Conservation (phyloP, 2,113 vertebrate species). For the Zeus faber region DNA sequence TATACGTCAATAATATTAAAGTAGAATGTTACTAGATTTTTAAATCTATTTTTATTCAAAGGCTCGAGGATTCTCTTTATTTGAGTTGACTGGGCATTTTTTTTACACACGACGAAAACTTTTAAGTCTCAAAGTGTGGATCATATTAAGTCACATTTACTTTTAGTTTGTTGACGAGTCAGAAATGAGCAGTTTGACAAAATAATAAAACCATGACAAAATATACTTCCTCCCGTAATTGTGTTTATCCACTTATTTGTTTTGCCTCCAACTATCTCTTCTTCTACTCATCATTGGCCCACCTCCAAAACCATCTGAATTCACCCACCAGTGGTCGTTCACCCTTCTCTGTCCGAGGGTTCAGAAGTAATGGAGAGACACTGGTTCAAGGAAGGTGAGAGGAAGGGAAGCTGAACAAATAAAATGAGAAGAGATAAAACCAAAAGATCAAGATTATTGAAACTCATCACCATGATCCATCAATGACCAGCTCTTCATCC, state of each 20-base stretch:
- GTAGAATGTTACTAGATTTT: no score
- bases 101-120: no score
- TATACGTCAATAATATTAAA: no score
- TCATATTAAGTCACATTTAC: no score
- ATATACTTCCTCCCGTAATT: no score
- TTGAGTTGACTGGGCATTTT: no score
- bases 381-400: slow-evolving; percentile 34
- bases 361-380: slow-evolving; percentile 30
- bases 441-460: background rate
- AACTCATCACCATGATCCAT: background rate
- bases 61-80: no score
- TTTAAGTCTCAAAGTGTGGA: no score
- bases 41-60: no score
- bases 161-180: no score
- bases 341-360: slow-evolving; percentile 8
- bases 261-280: background rate
- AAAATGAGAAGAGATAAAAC: background rate
- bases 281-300: background rate
- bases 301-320: background rate
- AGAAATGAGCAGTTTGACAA: no score
- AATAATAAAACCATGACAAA: background rate
- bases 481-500: slow-evolving; percentile 2
- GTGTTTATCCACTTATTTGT: no score
- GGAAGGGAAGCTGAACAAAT: background rate
- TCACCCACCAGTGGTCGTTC: slow-evolving; percentile 10